These are phyloP conservation scores for Cephus sareptanus DNA, from an alignment of 2,888 invertebrate genomes.

Conservation along the genomic window DNA sequence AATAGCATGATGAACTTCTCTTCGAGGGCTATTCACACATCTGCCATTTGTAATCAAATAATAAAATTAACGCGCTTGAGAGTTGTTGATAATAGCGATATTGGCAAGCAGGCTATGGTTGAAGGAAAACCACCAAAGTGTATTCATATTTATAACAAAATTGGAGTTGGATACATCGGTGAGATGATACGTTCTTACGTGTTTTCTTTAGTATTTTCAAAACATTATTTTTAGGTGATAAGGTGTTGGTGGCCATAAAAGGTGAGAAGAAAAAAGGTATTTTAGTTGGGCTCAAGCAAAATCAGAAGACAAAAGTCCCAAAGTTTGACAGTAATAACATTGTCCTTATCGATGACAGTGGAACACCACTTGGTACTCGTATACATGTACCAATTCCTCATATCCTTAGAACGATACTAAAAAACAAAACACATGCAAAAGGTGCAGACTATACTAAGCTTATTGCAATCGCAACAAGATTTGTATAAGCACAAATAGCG, in stretches of 20 bases:
- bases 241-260: constrained; percentile 91
- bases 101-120: constrained; percentile 94
- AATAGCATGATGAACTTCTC: constrained; percentile 2
- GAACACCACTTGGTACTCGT: constrained; percentile 93
- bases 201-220: constrained; percentile 61
- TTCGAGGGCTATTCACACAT: constrained; percentile 69
- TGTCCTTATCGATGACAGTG: constrained; percentile 94
- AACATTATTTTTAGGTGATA: constrained; percentile 75
- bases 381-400: constrained; percentile 96
- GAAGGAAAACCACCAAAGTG: constrained; percentile 93
- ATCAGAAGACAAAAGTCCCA: constrained; percentile 83
- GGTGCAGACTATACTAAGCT: constrained; percentile 94
- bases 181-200: constrained; percentile 58
- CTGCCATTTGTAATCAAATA: constrained; percentile 74
- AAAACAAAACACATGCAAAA: constrained; percentile 82
- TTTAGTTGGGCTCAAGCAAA: constrained; percentile 87
- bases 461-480: constrained; percentile 88
- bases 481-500: constrained; percentile 71
- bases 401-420: constrained; percentile 83
- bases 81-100: constrained; percentile 96
- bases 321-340: constrained; percentile 96
- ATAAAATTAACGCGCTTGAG: constrained; percentile 81
- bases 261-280: constrained; percentile 96
- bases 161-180: constrained; percentile 74
- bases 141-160: constrained; percentile 94